Percentiles rank a stretch among this genome's conserved stretches.
Conservation (phyloP, 2,888 invertebrate species). For the Athetis lepigone region DNA sequence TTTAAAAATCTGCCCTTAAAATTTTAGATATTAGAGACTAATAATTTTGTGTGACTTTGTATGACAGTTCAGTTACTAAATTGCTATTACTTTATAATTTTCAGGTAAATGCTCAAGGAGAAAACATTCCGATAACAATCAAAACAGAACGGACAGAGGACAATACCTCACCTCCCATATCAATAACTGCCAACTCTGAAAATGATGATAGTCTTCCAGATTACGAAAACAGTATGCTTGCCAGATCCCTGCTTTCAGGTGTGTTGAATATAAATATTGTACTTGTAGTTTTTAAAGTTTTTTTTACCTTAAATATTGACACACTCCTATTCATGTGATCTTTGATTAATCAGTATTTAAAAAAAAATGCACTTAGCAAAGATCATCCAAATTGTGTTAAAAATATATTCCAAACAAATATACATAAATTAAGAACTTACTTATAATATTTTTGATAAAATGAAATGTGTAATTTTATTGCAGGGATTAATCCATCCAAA, state of each 20-base stretch:
- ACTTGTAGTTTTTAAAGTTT: neutral
- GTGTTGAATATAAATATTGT: slow-evolving; percentile 32
- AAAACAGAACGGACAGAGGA: slow-evolving; percentile 85
- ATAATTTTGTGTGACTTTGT: too few relatives aligned
- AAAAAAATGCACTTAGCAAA: too few relatives aligned
- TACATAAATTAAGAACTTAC: too few relatives aligned
- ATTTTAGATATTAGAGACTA: too few relatives aligned
- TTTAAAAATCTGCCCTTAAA: too few relatives aligned
- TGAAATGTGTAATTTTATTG: slow-evolving; percentile 42
- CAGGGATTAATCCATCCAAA: slow-evolving; percentile 88
- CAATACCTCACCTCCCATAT: slow-evolving; percentile 74
- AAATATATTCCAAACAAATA: too few relatives aligned
- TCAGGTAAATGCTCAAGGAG: slow-evolving; percentile 75
- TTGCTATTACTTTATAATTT: slow-evolving; percentile 33
- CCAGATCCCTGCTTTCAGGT: slow-evolving; percentile 88
- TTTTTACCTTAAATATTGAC: too few relatives aligned
- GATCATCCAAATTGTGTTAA: too few relatives aligned
- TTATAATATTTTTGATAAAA: neutral
- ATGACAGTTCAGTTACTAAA: neutral
- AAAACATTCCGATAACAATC: slow-evolving; percentile 80
- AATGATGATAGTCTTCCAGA: slow-evolving; percentile 87
- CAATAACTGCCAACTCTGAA: slow-evolving; percentile 76
- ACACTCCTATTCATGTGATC: too few relatives aligned
- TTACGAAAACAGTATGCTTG: slow-evolving; percentile 90
- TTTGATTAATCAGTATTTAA: too few relatives aligned